phyloP scores from a whole-genome alignment of 2,797 vertebrate genomes.

The Esox masquinongy region DNA sequence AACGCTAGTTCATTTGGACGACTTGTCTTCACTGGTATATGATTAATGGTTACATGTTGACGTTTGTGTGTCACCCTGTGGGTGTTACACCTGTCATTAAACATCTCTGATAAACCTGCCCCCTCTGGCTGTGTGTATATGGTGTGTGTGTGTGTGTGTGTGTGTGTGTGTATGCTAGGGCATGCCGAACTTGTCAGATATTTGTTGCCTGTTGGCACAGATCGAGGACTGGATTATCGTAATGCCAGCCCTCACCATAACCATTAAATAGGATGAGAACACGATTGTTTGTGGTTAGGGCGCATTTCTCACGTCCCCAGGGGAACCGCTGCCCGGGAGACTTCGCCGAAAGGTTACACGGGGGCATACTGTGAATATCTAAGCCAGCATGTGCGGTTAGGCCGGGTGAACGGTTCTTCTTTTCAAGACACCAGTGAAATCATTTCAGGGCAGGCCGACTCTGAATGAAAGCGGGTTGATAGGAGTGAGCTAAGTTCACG shows the following conservation, averaged over 20 bases:
- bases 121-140: not conserved
- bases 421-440: constrained; percentile 16
- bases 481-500: constrained; percentile 1
- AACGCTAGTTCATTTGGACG: not conserved
- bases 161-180: not conserved
- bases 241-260: not conserved
- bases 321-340: not conserved
- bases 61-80: not conserved
- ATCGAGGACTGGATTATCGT: not conserved
- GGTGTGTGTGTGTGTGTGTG: not conserved
- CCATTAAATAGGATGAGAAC: not conserved
- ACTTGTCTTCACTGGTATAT: constrained; percentile 1
- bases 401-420: not conserved
- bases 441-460: constrained; percentile 32
- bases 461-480: constrained; percentile 15
- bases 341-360: not conserved
- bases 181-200: not conserved
- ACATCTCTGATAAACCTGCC: not conserved
- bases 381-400: not conserved
- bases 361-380: not conserved
- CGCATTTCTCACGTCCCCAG: not conserved
- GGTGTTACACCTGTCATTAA: not conserved
- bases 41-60: not conserved
- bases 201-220: not conserved
- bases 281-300: not conserved